These are phyloP conservation scores for Nerophis lumbriciformis DNA, from an alignment of 2,113 vertebrate genomes.

Conservation along the genomic window DNA sequence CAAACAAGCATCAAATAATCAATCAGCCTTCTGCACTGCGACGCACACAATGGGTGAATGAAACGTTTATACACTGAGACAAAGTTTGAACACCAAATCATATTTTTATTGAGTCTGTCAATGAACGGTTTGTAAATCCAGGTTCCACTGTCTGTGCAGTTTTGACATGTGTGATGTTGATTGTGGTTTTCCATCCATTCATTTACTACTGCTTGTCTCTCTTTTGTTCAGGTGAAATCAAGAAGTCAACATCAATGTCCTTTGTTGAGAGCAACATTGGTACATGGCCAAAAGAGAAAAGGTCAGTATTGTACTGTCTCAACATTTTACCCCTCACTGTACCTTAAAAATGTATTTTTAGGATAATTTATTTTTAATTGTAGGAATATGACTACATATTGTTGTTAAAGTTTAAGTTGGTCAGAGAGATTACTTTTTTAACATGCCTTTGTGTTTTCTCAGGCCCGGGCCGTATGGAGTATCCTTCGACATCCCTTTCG, in stretches of 20 bases:
- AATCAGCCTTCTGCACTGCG: no score
- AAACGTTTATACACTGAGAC: no score
- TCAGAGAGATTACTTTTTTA: no score
- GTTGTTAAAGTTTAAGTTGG: background rate
- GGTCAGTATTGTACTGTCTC: slow-evolving; percentile 57
- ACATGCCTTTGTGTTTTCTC: slow-evolving; percentile 29
- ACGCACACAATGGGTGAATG: no score
- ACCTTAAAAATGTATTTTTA: background rate
- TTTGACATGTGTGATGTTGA: background rate
- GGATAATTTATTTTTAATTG: background rate
- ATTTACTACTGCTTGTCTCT: no score
- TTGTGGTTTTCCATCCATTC: background rate
- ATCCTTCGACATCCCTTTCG: slow-evolving; percentile 95
- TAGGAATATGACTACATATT: slow-evolving; percentile 1
- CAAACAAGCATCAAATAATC: no score
- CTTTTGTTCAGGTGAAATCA: slow-evolving; percentile 80
- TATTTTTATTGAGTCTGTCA: no score
- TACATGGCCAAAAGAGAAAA: slow-evolving; percentile 97
- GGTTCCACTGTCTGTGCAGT: no score
- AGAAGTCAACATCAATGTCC: slow-evolving; percentile 94
- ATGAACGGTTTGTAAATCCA: background rate
- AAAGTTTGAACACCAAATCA: no score
- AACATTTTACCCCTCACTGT: background rate
- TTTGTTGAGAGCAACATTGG: slow-evolving; percentile 92
- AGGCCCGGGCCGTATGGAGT: slow-evolving; percentile 92